These are phyloP conservation scores for Saxicola maurus DNA, from an alignment of 2,797 vertebrate genomes.

Conservation along the genomic window DNA sequence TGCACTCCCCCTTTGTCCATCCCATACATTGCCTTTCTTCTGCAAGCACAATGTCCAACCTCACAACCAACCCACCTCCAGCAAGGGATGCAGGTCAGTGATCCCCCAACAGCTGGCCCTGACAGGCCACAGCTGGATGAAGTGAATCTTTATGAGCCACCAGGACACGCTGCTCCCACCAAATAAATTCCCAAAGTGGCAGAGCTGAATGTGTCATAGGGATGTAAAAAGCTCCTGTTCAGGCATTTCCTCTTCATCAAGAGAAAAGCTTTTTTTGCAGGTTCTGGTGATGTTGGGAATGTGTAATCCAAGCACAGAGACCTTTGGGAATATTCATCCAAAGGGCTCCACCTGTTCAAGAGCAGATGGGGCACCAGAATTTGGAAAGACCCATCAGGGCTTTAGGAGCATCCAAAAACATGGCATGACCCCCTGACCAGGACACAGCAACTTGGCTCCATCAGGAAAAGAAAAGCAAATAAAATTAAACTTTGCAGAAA, in stretches of 20 bases:
- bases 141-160: not conserved
- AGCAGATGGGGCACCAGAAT: fast-evolving
- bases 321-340: not conserved
- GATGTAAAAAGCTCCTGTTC: not conserved
- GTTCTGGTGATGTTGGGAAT: not conserved
- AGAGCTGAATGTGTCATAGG: fast-evolving
- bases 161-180: not conserved
- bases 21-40: not conserved
- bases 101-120: not conserved
- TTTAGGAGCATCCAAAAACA: not conserved
- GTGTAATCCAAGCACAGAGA: not conserved
- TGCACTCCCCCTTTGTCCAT: fast-evolving
- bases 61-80: not conserved
- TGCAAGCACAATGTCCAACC: fast-evolving
- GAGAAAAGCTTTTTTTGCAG: not conserved
- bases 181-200: fast-evolving
- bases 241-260: not conserved
- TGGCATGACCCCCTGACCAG: fast-evolving
- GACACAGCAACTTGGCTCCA: not conserved
- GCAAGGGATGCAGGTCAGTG: not conserved
- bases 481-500: not conserved
- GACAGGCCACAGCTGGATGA: not conserved
- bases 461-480: not conserved
- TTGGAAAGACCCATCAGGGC: fast-evolving
- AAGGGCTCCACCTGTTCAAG: not conserved